Conservation (phyloP, 2,797 vertebrate species). For the Tapera naevia region DNA sequence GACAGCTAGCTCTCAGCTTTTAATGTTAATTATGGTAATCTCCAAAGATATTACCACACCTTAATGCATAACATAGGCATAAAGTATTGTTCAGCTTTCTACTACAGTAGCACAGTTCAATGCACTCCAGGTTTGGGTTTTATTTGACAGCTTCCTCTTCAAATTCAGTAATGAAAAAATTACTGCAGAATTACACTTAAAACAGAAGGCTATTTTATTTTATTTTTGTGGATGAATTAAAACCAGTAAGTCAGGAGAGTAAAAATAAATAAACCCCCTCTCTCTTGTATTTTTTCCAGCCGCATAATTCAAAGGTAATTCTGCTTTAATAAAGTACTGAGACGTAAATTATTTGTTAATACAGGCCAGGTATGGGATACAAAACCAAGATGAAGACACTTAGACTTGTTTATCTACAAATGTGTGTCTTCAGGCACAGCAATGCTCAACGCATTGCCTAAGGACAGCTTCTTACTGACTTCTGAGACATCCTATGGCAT, state of each 20-base stretch:
- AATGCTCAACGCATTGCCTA: background rate
- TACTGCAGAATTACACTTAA: background rate
- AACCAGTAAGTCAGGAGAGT: background rate
- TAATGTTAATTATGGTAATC: conserved; percentile 53
- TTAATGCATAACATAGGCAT: conserved; percentile 46
- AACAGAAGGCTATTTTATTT: background rate
- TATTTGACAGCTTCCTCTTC: background rate
- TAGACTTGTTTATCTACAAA: background rate
- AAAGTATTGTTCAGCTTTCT: conserved; percentile 6
- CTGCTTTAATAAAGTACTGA: background rate
- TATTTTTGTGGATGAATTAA: background rate
- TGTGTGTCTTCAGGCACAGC: background rate
- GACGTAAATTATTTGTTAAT: background rate
- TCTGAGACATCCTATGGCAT: background rate
- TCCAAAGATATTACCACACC: background rate
- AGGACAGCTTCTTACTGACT: background rate
- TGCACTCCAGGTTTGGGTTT: background rate
- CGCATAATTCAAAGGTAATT: conserved; percentile 15
- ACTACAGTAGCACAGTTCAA: background rate
- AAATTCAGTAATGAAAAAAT: conserved; percentile 54
- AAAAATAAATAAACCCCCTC: background rate
- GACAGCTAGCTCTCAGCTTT: conserved; percentile 11
- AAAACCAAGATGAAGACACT: background rate
- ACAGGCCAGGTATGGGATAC: background rate
- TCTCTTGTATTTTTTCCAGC: background rate